Conservation (phyloP, 2,113 vertebrate genomes). For the Albula glossodonta region DNA sequence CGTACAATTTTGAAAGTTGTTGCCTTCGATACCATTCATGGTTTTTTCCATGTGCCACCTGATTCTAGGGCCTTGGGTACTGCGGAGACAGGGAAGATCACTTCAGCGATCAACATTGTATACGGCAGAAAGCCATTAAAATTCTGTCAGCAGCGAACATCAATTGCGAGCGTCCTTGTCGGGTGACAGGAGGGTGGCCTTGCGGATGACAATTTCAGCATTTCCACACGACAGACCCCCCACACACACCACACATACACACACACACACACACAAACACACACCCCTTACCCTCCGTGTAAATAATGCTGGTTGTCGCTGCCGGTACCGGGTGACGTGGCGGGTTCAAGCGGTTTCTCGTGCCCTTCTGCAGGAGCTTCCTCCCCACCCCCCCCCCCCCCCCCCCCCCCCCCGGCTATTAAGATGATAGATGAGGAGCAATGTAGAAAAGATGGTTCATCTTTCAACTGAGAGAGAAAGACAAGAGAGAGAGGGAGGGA, state of each 20-base stretch:
- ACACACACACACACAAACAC: too few relatives aligned
- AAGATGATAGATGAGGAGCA: conserved; percentile 66
- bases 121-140: conserved; percentile 3
- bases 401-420: conserved; percentile 51
- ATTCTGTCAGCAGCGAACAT: conserved; percentile 17
- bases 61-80: not conserved
- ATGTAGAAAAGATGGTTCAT: conserved; percentile 60
- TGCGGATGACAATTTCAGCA: conserved; percentile 32
- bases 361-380: conserved; percentile 40
- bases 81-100: not conserved
- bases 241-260: too few relatives aligned
- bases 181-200: conserved; percentile 17
- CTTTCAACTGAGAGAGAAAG: conserved; percentile 43
- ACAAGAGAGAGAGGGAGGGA: conserved; percentile 22
- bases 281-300: not conserved
- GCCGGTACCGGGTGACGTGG: conserved; percentile 39
- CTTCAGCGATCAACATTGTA: not conserved
- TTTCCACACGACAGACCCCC: conserved; percentile 1
- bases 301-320: conserved; percentile 31
- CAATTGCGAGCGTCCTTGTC: conserved; percentile 30
- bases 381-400: conserved; percentile 9
- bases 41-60: not conserved
- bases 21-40: not conserved
- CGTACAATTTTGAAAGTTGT: not conserved
- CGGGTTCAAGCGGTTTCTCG: conserved; percentile 45